Conservation (phyloP, 2,113 vertebrate genomes). For the Empidonax alnorum region DNA sequence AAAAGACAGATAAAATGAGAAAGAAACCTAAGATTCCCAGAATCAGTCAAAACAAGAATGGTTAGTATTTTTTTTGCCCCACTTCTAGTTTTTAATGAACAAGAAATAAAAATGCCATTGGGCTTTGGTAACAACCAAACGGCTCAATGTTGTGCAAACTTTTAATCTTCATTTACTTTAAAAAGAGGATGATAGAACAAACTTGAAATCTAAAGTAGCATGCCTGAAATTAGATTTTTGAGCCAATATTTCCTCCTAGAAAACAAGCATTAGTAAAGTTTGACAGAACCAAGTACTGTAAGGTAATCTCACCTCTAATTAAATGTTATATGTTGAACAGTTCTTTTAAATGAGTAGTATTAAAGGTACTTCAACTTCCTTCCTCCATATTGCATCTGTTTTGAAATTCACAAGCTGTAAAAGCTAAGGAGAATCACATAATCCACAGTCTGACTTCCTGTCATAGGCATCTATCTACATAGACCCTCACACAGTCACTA, state of each 20-base stretch:
- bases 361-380: background rate
- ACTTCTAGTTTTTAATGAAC: background rate
- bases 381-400: background rate
- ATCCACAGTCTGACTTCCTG: background rate
- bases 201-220: background rate
- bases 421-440: background rate
- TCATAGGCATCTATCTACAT: background rate
- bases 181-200: background rate
- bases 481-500: background rate
- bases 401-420: background rate
- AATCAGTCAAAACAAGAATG: accelerated
- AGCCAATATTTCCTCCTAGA: background rate
- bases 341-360: background rate
- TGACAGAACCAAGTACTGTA: background rate
- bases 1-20: background rate
- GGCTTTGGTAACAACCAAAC: background rate
- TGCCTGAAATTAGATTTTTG: background rate
- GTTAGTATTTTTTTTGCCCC: background rate
- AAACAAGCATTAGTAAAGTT: background rate
- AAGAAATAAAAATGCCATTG: background rate
- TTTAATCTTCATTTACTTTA: background rate
- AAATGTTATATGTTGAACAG: background rate
- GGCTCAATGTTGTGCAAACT: background rate
- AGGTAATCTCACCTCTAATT: background rate
- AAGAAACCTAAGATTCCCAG: background rate